Conservation (phyloP, 1,140 invertebrate genomes). For the Pseudachorutes palmiensis region DNA sequence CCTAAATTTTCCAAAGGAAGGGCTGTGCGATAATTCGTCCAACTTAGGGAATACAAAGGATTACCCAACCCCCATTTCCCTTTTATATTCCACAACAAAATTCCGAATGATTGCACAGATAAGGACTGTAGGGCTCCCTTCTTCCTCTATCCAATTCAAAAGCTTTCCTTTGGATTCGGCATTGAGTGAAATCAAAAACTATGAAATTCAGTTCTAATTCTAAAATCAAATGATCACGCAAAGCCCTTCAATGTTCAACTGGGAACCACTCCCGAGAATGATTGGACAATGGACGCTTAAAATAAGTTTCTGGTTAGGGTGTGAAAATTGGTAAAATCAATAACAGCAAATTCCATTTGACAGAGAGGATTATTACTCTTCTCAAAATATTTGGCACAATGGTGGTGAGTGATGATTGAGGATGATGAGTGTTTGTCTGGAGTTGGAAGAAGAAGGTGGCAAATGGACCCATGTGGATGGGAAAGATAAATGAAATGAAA, state of each 20-base stretch:
- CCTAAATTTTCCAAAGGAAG: too few relatives aligned
- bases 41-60: too few relatives aligned
- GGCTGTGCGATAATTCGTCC: too few relatives aligned
- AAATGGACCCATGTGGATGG: neutral
- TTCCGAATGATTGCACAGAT: neutral
- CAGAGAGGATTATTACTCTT: too few relatives aligned
- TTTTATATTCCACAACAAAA: neutral
- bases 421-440: neutral
- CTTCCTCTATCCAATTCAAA: neutral
- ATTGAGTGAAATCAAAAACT: neutral
- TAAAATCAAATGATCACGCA: neutral
- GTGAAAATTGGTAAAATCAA: neutral
- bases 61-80: neutral
- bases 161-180: neutral
- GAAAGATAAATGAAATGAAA: neutral
- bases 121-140: neutral
- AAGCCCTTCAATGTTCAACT: too few relatives aligned
- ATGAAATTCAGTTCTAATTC: neutral
- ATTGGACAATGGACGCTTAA: too few relatives aligned
- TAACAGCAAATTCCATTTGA: neutral
- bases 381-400: too few relatives aligned
- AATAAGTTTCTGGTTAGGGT: too few relatives aligned
- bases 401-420: neutral
- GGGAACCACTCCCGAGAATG: too few relatives aligned
- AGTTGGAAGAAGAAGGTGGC: neutral